Conservation (phyloP, 1,140 invertebrate species). For the Drosophila ogumai region DNA sequence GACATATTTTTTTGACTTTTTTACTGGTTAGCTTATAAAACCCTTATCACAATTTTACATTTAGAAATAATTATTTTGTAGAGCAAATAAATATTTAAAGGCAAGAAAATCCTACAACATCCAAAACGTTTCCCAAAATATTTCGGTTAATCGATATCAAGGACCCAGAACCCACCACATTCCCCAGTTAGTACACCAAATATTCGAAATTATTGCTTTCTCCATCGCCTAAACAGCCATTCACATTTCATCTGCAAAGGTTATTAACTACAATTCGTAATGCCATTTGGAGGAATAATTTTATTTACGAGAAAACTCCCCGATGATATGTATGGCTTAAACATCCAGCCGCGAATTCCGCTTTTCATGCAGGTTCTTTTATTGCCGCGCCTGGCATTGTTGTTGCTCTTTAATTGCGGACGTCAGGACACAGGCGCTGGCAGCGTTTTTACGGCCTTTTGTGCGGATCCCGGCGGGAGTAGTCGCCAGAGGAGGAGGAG, state of each 20-base stretch:
- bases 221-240: neutral
- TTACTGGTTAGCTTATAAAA: neutral
- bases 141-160: neutral
- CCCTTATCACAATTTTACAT: neutral
- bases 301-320: constrained; percentile 30
- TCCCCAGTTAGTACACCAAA: neutral
- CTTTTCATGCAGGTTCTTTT: constrained; percentile 48
- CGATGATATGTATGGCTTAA: constrained; percentile 20
- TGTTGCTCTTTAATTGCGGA: constrained; percentile 49
- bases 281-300: constrained; percentile 28
- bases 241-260: constrained; percentile 25
- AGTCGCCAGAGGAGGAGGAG: neutral
- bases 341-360: constrained; percentile 11
- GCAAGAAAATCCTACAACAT: neutral
- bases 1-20: no score
- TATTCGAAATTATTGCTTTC: constrained; percentile 14
- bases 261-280: constrained; percentile 32
- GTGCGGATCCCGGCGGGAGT: constrained; percentile 18
- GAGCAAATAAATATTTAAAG: neutral
- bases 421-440: constrained; percentile 15
- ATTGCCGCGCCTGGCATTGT: constrained; percentile 46
- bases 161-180: neutral
- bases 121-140: no score
- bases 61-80: neutral
- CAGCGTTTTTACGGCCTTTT: constrained; percentile 49